phyloP scores from a whole-genome alignment of 1,140 invertebrate species.

The Drepana arcuata region DNA sequence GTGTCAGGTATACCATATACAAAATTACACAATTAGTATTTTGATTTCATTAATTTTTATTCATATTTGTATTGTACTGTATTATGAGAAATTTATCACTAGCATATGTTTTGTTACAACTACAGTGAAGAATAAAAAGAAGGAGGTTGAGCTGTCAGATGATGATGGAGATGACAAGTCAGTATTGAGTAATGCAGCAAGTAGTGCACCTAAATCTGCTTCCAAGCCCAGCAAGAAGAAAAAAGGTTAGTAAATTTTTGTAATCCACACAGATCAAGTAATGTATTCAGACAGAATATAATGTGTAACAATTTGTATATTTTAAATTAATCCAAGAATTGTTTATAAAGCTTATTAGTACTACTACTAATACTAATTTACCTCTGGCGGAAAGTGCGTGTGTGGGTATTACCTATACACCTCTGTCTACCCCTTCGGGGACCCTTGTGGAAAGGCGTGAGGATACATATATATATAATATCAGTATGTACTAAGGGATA shows the following conservation, averaged over 20 bases:
- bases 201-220: conserved; percentile 28
- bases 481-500: neutral
- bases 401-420: conserved; percentile 3
- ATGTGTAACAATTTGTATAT: neutral
- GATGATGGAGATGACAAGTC: conserved; percentile 57
- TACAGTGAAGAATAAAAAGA: conserved; percentile 51
- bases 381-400: neutral
- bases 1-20: neutral
- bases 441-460: too few species aligned
- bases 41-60: neutral
- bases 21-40: neutral
- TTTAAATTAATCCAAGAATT: neutral
- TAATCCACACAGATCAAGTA: neutral
- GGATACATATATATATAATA: conserved; percentile 14
- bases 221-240: conserved; percentile 58
- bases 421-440: too few species aligned
- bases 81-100: neutral
- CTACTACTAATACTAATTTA: neutral
- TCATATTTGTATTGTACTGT: neutral
- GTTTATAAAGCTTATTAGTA: neutral
- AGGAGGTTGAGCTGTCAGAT: conserved; percentile 40
- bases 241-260: conserved; percentile 35
- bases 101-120: neutral
- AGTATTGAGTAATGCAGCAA: conserved; percentile 35
- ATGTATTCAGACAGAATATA: neutral